phyloP scores from a whole-genome alignment of 2,888 invertebrate genomes.

The Campoplex capitator region DNA sequence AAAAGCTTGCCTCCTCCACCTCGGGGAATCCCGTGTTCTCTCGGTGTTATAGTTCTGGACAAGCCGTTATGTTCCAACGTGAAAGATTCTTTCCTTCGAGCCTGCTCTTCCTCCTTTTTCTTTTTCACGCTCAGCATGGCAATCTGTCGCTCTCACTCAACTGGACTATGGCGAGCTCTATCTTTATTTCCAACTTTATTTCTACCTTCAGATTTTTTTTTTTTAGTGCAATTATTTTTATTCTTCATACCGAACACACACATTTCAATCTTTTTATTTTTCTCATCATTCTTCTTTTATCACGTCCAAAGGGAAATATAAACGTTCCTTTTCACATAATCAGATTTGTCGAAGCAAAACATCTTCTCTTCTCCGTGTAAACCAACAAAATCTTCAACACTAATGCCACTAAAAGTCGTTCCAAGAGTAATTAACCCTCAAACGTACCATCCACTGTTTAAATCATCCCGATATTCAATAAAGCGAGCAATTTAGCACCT shows the following conservation, averaged over 20 bases:
- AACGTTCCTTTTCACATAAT: not conserved
- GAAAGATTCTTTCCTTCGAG: constrained; percentile 40
- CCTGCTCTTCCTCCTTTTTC: constrained; percentile 1
- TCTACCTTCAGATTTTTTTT: constrained; percentile 14
- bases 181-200: constrained; percentile 33
- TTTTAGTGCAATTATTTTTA: constrained; percentile 16
- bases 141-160: constrained; percentile 25
- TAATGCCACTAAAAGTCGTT: not conserved
- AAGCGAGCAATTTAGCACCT: not conserved
- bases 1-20: constrained; percentile 54
- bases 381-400: not conserved
- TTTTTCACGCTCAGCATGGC: not conserved
- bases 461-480: not conserved
- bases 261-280: not conserved
- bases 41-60: constrained; percentile 46
- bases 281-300: not conserved
- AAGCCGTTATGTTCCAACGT: constrained; percentile 47
- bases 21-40: constrained; percentile 30
- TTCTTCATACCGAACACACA: not conserved
- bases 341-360: not conserved
- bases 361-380: not conserved
- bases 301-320: not conserved
- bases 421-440: not conserved
- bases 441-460: not conserved
- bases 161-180: constrained; percentile 17